phyloP scores from a whole-genome alignment of 1,140 invertebrate genomes.

The Palaemon carinicauda region DNA sequence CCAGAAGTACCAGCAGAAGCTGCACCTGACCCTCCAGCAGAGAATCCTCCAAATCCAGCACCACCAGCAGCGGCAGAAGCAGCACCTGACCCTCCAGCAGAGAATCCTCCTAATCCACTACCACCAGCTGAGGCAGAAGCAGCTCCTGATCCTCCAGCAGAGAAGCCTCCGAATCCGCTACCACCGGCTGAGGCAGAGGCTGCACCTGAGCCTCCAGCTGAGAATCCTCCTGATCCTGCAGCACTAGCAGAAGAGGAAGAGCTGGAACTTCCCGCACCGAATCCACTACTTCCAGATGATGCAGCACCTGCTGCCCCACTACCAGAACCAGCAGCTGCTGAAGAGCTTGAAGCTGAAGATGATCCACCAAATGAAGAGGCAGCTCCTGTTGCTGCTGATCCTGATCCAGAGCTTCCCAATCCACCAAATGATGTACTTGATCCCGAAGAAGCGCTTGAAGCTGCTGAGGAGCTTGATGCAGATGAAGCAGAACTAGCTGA shows the following conservation, averaged over 20 bases:
- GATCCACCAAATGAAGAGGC: no score
- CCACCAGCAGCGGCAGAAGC: neutral
- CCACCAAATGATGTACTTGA: no score
- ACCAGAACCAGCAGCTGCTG: neutral
- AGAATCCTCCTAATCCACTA: no score
- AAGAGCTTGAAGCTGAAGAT: no score
- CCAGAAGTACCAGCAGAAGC: no score
- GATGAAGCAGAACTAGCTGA: conserved; percentile 12
- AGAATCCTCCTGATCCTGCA: neutral
- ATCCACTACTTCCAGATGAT: no score
- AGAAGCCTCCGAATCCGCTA: neutral
- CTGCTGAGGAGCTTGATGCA: no score
- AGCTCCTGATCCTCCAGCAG: no score
- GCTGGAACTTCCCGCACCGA: neutral
- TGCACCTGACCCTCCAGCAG: neutral
- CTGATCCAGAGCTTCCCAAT: no score
- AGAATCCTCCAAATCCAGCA: neutral
- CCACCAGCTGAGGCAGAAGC: neutral
- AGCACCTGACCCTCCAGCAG: no score
- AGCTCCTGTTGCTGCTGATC: no score
- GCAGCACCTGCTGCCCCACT: neutral
- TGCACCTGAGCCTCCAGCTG: neutral
- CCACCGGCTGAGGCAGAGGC: neutral
- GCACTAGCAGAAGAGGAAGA: conserved; percentile 10
- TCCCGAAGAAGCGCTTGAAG: no score